These are phyloP conservation scores for Macquaria ambigua DNA, from an alignment of 2,113 vertebrate genomes.

Conservation along the genomic window DNA sequence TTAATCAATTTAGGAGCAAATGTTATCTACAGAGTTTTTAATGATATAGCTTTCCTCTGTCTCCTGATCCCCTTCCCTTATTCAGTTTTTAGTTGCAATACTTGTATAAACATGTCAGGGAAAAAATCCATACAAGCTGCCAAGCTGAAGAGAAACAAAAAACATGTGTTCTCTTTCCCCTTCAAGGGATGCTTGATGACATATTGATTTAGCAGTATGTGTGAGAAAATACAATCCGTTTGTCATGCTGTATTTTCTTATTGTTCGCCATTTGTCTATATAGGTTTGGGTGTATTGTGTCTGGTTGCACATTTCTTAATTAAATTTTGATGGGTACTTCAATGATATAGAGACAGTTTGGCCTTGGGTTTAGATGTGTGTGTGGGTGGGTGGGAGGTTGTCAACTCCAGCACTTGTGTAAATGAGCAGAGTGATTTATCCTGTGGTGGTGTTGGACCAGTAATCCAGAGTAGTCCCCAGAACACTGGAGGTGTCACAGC, in stretches of 20 bases:
- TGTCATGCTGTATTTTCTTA: conserved; percentile 53
- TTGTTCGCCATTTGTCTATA: conserved; percentile 58
- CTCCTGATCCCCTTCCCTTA: too few relatives aligned
- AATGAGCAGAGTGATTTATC: conserved; percentile 59
- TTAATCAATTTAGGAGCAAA: background rate
- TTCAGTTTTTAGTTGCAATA: conserved; percentile 22
- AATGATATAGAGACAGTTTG: background rate
- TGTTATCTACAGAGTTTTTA: conserved; percentile 3
- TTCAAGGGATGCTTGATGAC: conserved; percentile 38
- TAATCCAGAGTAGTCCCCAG: background rate
- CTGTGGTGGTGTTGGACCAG: background rate
- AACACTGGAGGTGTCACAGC: background rate
- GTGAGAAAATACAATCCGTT: conserved; percentile 39
- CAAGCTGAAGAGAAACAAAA: conserved; percentile 38
- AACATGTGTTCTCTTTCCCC: conserved; percentile 23
- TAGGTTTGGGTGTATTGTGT: conserved; percentile 43
- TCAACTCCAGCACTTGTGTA: conserved; percentile 39
- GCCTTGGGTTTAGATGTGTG: background rate
- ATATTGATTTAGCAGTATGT: conserved; percentile 63
- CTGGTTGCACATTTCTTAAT: conserved; percentile 68
- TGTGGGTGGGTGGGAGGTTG: background rate
- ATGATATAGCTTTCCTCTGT: background rate
- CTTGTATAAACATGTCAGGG: conserved; percentile 37
- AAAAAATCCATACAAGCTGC: conserved; percentile 46
- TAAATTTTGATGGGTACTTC: conserved; percentile 42